Evolutionary conservation across 2,888 invertebrate genomes (phyloP).

Genomic region (Ligdia adustata): DNA sequence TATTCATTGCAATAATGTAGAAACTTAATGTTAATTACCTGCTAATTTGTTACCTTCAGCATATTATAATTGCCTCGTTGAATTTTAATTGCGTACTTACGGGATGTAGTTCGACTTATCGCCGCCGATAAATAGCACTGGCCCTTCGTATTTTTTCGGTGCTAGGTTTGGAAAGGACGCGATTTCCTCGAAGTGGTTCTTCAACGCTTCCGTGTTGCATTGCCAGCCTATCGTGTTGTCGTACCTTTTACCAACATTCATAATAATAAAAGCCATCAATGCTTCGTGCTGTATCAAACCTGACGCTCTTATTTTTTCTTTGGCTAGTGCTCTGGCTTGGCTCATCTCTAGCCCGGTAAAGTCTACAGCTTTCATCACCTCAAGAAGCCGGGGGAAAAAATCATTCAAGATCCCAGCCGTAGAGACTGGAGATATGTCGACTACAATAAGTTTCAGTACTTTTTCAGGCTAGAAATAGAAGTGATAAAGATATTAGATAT

Average conservation of each 20-base stretch:
- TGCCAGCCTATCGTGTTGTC: conserved; percentile 57
- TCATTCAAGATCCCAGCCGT: conserved; percentile 75
- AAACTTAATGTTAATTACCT: not conserved
- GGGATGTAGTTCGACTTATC: conserved; percentile 58
- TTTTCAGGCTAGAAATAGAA: conserved; percentile 71
- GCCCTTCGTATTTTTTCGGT: conserved; percentile 51
- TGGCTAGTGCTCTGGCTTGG: conserved; percentile 82
- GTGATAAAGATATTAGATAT: no score
- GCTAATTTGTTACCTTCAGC: not conserved
- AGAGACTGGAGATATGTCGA: conserved; percentile 87
- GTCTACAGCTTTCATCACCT: conserved; percentile 82
- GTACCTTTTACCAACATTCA: conserved; percentile 52
- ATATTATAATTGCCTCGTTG: not conserved
- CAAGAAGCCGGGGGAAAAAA: conserved; percentile 79
- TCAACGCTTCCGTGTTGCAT: conserved; percentile 54
- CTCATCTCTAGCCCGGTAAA: conserved; percentile 82
- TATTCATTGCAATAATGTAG: not conserved
- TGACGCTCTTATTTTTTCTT: conserved; percentile 43
- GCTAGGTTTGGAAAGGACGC: conserved; percentile 55
- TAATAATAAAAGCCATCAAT: conserved; percentile 49
- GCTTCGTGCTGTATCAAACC: conserved; percentile 41
- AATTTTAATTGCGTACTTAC: conserved; percentile 47
- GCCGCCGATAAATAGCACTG: conserved; percentile 64
- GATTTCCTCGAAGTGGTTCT: conserved; percentile 46
- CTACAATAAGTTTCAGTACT: conserved; percentile 85